phyloP scores from a whole-genome alignment of 2,797 vertebrate genomes.

The Chelonia mydas region DNA sequence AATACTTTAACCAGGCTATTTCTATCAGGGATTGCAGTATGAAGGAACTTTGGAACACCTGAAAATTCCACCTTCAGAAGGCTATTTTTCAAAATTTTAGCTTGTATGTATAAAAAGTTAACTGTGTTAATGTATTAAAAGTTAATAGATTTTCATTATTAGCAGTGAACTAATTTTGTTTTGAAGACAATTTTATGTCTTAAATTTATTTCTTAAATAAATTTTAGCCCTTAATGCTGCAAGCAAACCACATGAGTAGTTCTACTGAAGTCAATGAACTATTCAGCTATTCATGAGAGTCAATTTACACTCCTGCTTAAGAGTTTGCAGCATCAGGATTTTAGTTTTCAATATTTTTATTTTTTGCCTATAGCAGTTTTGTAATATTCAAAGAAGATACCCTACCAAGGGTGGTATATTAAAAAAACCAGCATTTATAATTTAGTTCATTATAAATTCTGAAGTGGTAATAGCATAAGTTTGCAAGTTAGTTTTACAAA shows the following conservation, averaged over 20 bases:
- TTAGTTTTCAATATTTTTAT: background rate
- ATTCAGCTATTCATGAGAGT: too few relatives aligned
- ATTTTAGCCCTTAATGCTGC: conserved; percentile 8
- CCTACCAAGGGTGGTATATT: background rate
- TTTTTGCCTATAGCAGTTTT: background rate
- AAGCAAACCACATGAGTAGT: background rate
- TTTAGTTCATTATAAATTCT: background rate
- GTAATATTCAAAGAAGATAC: background rate
- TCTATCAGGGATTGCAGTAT: background rate
- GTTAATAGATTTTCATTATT: too few relatives aligned
- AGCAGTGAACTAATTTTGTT: too few relatives aligned
- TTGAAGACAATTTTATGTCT: too few relatives aligned
- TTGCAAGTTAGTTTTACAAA: conserved; percentile 30
- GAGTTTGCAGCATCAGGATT: background rate
- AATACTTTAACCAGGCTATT: fast-evolving
- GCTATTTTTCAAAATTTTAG: background rate
- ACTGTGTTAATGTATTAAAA: too few relatives aligned
- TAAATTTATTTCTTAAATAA: background rate
- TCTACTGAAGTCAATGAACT: too few relatives aligned
- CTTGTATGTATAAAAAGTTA: background rate
- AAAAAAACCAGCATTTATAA: background rate
- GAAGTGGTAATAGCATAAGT: background rate
- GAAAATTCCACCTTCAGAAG: background rate
- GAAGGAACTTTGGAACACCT: fast-evolving
- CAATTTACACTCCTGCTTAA: background rate